Base-by-base conservation (phyloP, 1,140 invertebrate species). In the Drosophila elegans region DNA sequence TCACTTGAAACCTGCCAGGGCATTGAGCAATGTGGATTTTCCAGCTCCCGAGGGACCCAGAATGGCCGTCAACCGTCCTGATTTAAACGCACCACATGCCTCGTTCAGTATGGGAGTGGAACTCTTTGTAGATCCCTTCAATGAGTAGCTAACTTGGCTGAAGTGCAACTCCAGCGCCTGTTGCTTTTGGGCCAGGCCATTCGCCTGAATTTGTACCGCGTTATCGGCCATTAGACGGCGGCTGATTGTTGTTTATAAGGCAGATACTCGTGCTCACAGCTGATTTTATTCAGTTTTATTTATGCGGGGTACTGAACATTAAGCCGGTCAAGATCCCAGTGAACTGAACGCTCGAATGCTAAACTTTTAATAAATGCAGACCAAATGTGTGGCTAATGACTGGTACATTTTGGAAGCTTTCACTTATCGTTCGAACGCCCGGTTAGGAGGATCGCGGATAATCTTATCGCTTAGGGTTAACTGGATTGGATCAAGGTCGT, bases 11-110 rank as follows among this genome's bases (percentile, higher is more conserved):
- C 93, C 93, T 0, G 93, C 93, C 11, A 94, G 72, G 62, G 96
- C 94, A 74, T 95, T 96, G 25, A 97, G 91, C 1, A 97, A 93
- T 0, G 96, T 97, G 0, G 96, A 96, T 86, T 97, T 97, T 3
- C 97, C 97, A 9, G 97, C 96, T 4, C 96, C 96, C 0, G 96
- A 97, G 1, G 96, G 96, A 0, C 97, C 97, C 80, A 97, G 94
- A 49, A 97, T 96, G 34, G 95, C 96, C 0, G 96, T 96, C 1
- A 97, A 72, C 81, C 94, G 93, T 1, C 94, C 94, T 0, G 95
- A 93, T 34, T 93, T 91, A 32, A 96, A 94, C 21, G 93, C 93
- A 0, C 95, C 95, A 12, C 93, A 94, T 0, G 94, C 93, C 25
- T 93, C 93, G 52, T 94, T 93, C 12, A 97, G 81, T 67, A 96